Base-by-base conservation (phyloP, 2,888 invertebrate species). In the Apamea anceps region DNA sequence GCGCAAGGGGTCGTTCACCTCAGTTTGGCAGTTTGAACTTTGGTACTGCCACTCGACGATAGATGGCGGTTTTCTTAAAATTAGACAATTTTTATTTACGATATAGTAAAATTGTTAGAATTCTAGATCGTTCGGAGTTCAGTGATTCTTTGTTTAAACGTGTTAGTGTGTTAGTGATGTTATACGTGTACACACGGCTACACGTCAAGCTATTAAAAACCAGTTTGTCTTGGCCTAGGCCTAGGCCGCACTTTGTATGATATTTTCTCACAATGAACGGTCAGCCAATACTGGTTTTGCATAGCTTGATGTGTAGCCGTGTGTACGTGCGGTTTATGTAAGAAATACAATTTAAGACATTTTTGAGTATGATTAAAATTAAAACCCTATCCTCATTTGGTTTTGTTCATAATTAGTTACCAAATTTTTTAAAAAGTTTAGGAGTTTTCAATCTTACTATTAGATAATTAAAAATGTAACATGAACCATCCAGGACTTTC, bases 1-100 rank as follows among this genome's bases (percentile, higher is more conserved):
- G 88, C 85, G 87, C 62, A 67, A 68, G 84, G 88, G 95, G 93
- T 95, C 95, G 84, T 94, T 94, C 92, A 93, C 91, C 96, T 91
- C 68, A 92, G 93, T 96, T 96, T 94, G 96, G 96, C 93, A 95
- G 95, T 92, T 92, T 95, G 96, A 96, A 95, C 96, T 94, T 95
- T 96, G 90, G 95, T 96, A 85, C 91, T 10, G 81, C 96, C 89
- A 86, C 83, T 92, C 81, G 88, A 65, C 85, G 81, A 89, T 84
- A 96, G 95, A 93, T 94, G 93, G 93, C 93, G 80, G 1, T 87
- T 57, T 48, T 73, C 32, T 48, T 0, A 76, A 79, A 75, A 60
- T 65, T 67, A 0, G 0, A 0, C 8, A 28, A 65, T 70, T 77
- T 83, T 82, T 82, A 57, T 79, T 83, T 72, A 80, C 66, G 42